Conservation (phyloP, 2,888 invertebrate species). For the Phania funesta region DNA sequence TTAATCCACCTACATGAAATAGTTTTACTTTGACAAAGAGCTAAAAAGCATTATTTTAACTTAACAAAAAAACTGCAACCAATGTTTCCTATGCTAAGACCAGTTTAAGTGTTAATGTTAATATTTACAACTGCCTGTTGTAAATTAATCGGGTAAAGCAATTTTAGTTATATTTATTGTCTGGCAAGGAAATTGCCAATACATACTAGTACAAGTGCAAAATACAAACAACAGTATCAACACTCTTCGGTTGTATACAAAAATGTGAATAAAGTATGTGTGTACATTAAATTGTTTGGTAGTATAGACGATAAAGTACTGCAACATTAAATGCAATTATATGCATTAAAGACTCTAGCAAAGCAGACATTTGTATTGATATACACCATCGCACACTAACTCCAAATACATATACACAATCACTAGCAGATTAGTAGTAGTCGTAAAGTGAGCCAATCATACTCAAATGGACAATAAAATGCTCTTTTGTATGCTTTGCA, state of each 20-base stretch:
- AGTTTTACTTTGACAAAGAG: slow-evolving; percentile 26
- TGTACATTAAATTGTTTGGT: slow-evolving; percentile 16
- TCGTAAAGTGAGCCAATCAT: slow-evolving; percentile 54
- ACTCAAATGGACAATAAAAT: slow-evolving; percentile 51
- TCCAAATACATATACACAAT: not conserved
- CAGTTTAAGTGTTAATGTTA: slow-evolving; percentile 21
- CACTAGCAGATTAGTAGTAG: slow-evolving; percentile 34
- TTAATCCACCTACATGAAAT: slow-evolving; percentile 7
- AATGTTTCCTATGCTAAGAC: slow-evolving; percentile 2
- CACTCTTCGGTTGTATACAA: slow-evolving; percentile 8
- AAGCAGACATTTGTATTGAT: slow-evolving; percentile 30
- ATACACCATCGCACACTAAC: not conserved
- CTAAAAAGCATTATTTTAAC: slow-evolving; percentile 28
- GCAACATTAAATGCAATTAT: slow-evolving; percentile 58
- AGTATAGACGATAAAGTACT: slow-evolving; percentile 33
- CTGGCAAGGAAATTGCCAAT: slow-evolving; percentile 46
- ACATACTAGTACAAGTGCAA: slow-evolving; percentile 11
- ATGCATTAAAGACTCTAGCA: slow-evolving; percentile 51
- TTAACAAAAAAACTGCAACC: slow-evolving; percentile 1
- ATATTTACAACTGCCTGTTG: slow-evolving; percentile 43
- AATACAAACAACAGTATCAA: slow-evolving; percentile 19
- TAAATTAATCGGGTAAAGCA: not conserved
- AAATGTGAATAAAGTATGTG: not conserved
- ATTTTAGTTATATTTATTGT: slow-evolving; percentile 42
- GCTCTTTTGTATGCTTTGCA: slow-evolving; percentile 49